Evolutionary conservation across 2,113 vertebrate genomes (phyloP), one percentile per base, ranked within the genome.

Genomic region (Mola mola): DNA sequence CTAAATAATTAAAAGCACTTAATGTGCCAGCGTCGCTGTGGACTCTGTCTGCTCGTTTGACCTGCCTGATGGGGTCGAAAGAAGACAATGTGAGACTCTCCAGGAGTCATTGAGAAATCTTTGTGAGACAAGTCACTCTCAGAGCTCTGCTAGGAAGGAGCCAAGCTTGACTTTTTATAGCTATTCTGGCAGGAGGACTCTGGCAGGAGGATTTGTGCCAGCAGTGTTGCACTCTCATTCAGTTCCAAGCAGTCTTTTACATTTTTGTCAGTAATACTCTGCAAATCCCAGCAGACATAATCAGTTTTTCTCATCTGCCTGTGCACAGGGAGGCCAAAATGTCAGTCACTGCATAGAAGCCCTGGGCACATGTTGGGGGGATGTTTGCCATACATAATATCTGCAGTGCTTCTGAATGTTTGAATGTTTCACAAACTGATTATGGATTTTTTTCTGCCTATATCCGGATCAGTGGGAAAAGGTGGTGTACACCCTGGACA

Each of bases 1-100:
- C 53, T 93, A 84, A 93, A 92, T 93, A 92, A 93, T 94, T 92
- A 85, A 93, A 87, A 75, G 48, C 83, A 87, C 61, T 93, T 84
- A 86, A 73, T 61, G 75, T 15, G 36, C 57, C 72, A 79, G 44
- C 9, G 49, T 89, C 90, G 85, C 37, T 55, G 70, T 70, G 72
- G 79, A 76, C 71, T 31, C 26, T 75, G 69, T 66, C 33, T 75
- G 78, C 48, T 62, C 53, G 71, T 78, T 88, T 92, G 81, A 84
- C 75, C 87, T 81, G 88, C 56, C 63, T 74, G 83, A 73, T 66
- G 74, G 71, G 77, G 88, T 73, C 66, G 81, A 76, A 71, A 80
- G 82, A 64, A 16, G 1, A 80, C 48, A 22, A 75, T 78, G 44
- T 40, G 17, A 51, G 16, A 16, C 16, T 43, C 81, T 52, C 47